phyloP scores from a whole-genome alignment of 2,797 vertebrate genomes.

The Menidia menidia region DNA sequence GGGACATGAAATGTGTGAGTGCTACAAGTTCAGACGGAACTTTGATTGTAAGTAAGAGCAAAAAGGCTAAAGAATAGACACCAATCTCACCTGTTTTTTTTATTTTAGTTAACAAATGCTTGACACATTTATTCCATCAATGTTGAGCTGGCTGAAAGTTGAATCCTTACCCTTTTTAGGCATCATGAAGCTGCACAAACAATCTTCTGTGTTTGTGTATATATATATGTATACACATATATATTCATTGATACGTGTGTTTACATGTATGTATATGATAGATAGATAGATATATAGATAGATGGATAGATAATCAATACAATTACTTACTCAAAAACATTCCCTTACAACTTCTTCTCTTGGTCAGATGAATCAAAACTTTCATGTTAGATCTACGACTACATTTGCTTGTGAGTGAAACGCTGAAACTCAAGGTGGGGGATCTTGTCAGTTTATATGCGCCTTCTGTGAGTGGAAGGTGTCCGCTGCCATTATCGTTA shows the following conservation, averaged over 20 bases:
- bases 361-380: slow-evolving; percentile 49
- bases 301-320: slow-evolving; percentile 47
- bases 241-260: too few relatives aligned
- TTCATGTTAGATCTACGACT: slow-evolving; percentile 26
- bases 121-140: not conserved
- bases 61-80: slow-evolving; percentile 3
- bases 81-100: not conserved
- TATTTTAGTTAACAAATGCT: slow-evolving; percentile 25
- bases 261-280: too few relatives aligned
- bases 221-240: too few relatives aligned
- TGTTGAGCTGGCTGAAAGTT: not conserved
- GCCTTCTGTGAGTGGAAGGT: slow-evolving; percentile 13
- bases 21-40: slow-evolving; percentile 45
- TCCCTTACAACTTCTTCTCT: slow-evolving; percentile 42
- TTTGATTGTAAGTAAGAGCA: slow-evolving; percentile 21
- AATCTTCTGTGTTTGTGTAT: too few relatives aligned
- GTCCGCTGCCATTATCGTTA: slow-evolving; percentile 48
- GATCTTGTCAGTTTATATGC: slow-evolving; percentile 42
- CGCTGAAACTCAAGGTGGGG: slow-evolving; percentile 20
- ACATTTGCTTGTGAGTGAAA: slow-evolving; percentile 16
- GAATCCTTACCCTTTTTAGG: not conserved
- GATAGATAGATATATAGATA: too few relatives aligned
- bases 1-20: slow-evolving; percentile 26
- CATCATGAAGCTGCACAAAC: slow-evolving; percentile 1
- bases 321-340: slow-evolving; percentile 31